These are phyloP conservation scores for Leptatherina wallacei DNA, from an alignment of 2,797 vertebrate species.

Conservation along the genomic window DNA sequence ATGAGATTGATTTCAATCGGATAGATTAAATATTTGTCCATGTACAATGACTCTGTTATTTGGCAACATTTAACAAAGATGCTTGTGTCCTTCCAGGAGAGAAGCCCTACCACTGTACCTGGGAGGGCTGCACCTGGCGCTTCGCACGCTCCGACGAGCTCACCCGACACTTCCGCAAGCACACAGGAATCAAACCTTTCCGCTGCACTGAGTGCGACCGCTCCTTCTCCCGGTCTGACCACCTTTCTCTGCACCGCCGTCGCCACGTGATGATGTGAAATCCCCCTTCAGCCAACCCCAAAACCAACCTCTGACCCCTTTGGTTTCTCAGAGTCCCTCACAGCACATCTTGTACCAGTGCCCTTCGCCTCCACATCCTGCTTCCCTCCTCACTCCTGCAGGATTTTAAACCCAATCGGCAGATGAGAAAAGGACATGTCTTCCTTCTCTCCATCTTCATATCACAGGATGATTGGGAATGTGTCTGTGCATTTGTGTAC, in stretches of 20 bases:
- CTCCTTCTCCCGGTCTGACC: conserved; percentile 97
- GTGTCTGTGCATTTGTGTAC: conserved; percentile 19
- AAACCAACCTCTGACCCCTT: conserved; percentile 5
- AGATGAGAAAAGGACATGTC: conserved; percentile 7
- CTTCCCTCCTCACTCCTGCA: neutral
- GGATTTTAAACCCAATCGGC: conserved; percentile 21
- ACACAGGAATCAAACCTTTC: conserved; percentile 97
- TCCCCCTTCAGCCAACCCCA: neutral
- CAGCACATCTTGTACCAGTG: conserved; percentile 48
- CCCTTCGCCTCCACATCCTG: conserved; percentile 13
- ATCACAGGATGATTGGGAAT: conserved; percentile 38
- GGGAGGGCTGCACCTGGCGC: conserved; percentile 97
- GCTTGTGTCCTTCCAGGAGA: conserved; percentile 84
- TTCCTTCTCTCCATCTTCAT: conserved; percentile 29
- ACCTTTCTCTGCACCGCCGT: conserved; percentile 94
- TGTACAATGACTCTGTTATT: no score
- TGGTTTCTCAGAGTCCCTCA: conserved; percentile 23
- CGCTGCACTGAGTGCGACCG: conserved; percentile 95
- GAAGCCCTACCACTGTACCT: conserved; percentile 97
- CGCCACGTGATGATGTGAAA: conserved; percentile 96
- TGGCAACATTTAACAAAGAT: neutral
- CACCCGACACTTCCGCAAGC: conserved; percentile 95
- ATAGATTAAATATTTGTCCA: no score
- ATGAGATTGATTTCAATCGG: no score
- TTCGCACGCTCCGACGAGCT: conserved; percentile 97